Conservation (phyloP, 2,113 vertebrate species). For the Phocoena phocoena region DNA sequence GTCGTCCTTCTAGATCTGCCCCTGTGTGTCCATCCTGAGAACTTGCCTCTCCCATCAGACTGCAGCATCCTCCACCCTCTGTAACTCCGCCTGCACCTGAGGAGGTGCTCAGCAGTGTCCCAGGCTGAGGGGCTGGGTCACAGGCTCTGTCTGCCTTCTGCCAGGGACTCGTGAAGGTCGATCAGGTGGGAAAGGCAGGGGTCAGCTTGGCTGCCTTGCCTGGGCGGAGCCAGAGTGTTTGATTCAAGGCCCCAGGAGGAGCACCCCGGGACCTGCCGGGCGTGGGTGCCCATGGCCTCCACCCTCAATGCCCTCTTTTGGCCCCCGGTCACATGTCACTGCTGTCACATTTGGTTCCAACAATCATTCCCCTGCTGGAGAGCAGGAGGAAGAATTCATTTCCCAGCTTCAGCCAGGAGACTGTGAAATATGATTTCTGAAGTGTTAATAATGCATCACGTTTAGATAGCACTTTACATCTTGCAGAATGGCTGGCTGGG, state of each 20-base stretch:
- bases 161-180: not conserved
- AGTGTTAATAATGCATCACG: slow-evolving; percentile 76
- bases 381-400: slow-evolving; percentile 71
- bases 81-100: not conserved
- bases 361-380: slow-evolving; percentile 61
- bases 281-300: not conserved
- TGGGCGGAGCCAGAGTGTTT: not conserved
- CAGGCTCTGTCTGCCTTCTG: not conserved
- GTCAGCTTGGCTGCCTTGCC: not conserved
- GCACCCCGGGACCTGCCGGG: not conserved
- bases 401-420: slow-evolving; percentile 61
- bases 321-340: slow-evolving; percentile 19
- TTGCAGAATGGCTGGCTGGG: slow-evolving; percentile 58
- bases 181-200: not conserved
- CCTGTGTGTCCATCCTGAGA: not conserved
- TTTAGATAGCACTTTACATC: slow-evolving; percentile 74
- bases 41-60: not conserved
- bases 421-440: slow-evolving; percentile 80
- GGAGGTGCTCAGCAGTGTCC: not conserved
- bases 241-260: not conserved
- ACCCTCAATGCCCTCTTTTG: not conserved
- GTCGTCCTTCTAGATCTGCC: not conserved
- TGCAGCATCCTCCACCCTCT: not conserved
- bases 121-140: not conserved
- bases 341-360: slow-evolving; percentile 63